Evolutionary conservation across 2,797 vertebrate genomes (phyloP).

Genomic region (Lacerta agilis): DNA sequence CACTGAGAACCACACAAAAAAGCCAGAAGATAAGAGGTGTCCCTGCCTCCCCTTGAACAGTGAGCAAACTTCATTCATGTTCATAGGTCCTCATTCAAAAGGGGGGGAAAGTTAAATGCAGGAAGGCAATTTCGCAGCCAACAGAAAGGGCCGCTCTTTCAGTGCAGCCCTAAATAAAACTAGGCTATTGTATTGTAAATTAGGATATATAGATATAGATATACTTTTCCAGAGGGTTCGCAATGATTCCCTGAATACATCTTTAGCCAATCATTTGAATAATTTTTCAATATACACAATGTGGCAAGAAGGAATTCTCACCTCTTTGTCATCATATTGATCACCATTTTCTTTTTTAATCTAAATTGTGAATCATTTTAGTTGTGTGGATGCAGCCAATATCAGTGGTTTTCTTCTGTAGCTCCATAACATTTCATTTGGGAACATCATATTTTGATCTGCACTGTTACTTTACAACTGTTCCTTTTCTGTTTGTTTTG

Average conservation of each 20-base stretch:
- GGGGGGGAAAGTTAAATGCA: too few species aligned
- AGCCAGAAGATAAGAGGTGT: not conserved
- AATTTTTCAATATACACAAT: not conserved
- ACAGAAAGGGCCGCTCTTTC: not conserved
- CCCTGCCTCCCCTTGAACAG: not conserved
- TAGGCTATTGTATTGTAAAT: not conserved
- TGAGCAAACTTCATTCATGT: not conserved
- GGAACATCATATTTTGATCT: not conserved
- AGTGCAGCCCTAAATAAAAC: not conserved
- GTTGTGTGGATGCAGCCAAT: not conserved
- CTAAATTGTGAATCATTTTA: not conserved
- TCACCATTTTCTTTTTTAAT: not conserved
- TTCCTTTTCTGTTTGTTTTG: not conserved
- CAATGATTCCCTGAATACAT: not conserved
- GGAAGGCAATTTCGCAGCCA: not conserved
- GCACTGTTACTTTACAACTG: constrained; percentile 4
- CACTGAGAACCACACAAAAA: not conserved
- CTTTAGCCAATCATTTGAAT: not conserved
- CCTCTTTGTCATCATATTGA: too few species aligned
- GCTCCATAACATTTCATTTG: not conserved
- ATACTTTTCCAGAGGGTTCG: not conserved
- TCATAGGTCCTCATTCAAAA: not conserved
- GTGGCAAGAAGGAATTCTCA: not conserved
- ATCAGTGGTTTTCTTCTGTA: not conserved
- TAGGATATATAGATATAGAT: not conserved